Base-by-base conservation (phyloP, 1,140 invertebrate species). In the Calliopsis andreniformis region DNA sequence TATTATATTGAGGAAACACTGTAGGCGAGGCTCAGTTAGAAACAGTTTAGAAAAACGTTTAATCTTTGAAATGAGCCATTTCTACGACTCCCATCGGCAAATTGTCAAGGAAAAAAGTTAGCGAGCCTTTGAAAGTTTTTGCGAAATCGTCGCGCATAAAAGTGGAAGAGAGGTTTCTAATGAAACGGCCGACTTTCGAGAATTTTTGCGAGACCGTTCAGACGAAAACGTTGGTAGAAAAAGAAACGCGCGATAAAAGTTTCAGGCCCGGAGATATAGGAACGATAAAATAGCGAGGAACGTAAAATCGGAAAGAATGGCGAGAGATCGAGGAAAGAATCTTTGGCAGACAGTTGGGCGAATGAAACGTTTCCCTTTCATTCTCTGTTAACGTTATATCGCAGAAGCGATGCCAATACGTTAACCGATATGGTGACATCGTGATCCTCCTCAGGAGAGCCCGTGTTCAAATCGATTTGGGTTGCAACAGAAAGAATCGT, bases 211-310 rank as follows among this genome's bases (percentile, higher is more conserved):
- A 6, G 10, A 62, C 18, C 20, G 28, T n/a, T 35, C 18, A 2
- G 16, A 18, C 1, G 53, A 32, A 14, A 14, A 3, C 10, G 16
- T 3, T 1, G 2, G 5, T 16, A 28, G 20, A 25, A 2, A 30
- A 67, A 16, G 23, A n/a, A 53, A 67, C 51, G 64, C 16, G 30
- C 8, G 20, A 25, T 35, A 53, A 39, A 68, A 42, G 20, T 68
- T 68, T 68, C 47, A n/a, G 16, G 16, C 51, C 16, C 32, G 8
- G 10, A 8, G 8, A n/a, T 28, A 55, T 39, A 55, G 32, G 42
- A 67, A 39, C 47, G 47, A 42, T 55, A 42, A 35, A 28, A 55
- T 42, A 47, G 20, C 10, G 32, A 30, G 18, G 32, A 32, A 39
- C 23, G 16, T 39, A 28, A 39, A 55, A 68, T 55, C 23, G 20